Evolutionary conservation across 2,113 vertebrate genomes (phyloP), one percentile per base, ranked within the genome.

Genomic region (Eurystomus gularis): DNA sequence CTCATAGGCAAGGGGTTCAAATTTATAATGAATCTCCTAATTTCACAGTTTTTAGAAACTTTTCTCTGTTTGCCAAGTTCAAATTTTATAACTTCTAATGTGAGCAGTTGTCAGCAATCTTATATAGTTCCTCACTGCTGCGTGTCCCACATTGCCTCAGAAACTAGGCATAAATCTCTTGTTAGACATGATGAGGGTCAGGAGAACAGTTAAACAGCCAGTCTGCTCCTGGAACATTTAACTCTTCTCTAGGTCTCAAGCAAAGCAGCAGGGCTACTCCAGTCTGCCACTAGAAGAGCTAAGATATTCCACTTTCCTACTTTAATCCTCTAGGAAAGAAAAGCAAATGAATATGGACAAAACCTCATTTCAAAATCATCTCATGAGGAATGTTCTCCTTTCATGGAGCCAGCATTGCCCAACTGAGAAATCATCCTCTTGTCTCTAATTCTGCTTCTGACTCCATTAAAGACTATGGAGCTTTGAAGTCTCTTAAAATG

Each of bases 271-370:
- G 55, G 25, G 28, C 40, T 80, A 31, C 52, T 87, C 37, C n/a
- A 51, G 13, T 80, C 71, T 58, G 68, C 46, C 42, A 58, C 66
- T 33, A 12, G 54, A 90, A 94, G 65, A 94, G 60, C 42, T 51
- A 49, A 48, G 33, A n/a, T 88, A 58, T 73, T 82, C 44, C 33
- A 87, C 66, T 91, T 87, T 58, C 68, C 61, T 68, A 17, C 33
- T 85, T 90, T 37, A 94, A 78, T 78, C 72, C 64, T 86, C 80
- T 84, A 91, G 69, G 86, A 86, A 92, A 92, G 68, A 10, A 91
- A 94, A 83, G 66, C 58, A 93, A 96, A 90, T 79, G 39, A 95
- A 95, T 88, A 92, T 46, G 39, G 65, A 94, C 80, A 90, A 95
- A 96, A 84, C 76, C 69, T 94, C 48, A 84, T 94, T 94, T 96